Base-by-base conservation (phyloP, 2,888 invertebrate species). In the Apamea crenata region DNA sequence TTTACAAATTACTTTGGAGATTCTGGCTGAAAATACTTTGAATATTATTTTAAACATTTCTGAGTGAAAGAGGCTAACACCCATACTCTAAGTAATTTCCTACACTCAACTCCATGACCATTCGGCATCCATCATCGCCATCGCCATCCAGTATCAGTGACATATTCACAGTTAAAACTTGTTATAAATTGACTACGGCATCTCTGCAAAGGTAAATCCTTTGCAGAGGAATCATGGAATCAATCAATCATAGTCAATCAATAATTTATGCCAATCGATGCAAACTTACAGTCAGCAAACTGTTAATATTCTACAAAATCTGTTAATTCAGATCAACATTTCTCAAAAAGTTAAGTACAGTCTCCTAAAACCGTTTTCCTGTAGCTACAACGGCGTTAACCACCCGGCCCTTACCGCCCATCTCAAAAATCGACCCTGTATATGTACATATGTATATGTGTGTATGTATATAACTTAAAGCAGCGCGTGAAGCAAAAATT, bases 11-110 rank as follows among this genome's bases (percentile, higher is more conserved):
- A 74, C 75, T 81, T 87, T 74, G 44, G 73, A 65, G 72, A 80
- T 78, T 77, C 65, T 29, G 61, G 56, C 69, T 40, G 79, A 79
- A 75, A 86, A 85, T 89, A 85, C 76, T 89, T 88, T 72, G 18
- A 59, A 79, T 76, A 70, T 83, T 83, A 68, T 83, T 84, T 78
- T 78, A 59, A 36, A 72, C n/a, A 74, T 80, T 83, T 75, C 74
- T 67, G 8, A 61, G 76, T 70, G 63, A 77, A 83, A 75, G 53
- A 59, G 61, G 36, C 65, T 53, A 86, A 82, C 14, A 32, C 0
- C 21, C 21, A 32, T 16, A 32, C 25, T 47, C 29, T 32, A 25
- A 70, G 25, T 50, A 5, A 50, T 50, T 32, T 50, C 6, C 12
- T 44, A n/a, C 3, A 3, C 12, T 29, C 18, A 16, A 40, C 5